Evolutionary conservation across 2,797 vertebrate genomes (phyloP), one percentile per base, ranked within the genome.

Genomic region (Melanotaenia nigrans): DNA sequence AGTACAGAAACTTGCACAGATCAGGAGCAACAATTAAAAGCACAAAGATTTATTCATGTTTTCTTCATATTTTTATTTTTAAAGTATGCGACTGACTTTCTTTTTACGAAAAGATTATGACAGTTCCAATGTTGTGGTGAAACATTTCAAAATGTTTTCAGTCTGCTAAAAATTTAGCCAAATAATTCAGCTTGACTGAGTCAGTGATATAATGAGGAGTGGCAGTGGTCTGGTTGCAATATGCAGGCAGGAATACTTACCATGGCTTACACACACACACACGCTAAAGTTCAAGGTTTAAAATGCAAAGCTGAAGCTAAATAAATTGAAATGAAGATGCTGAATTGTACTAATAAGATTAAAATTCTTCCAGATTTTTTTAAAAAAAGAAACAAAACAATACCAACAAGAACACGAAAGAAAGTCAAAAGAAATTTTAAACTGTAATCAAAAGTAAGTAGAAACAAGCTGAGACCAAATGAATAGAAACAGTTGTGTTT

Each of bases 71-170:
- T 82, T 1, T 61, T 62, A 9, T 18, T 22, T 59, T 73, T 61
- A 49, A 7, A 69, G 25, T 4, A 35, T 62, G 30, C 32, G 71
- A 38, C 25, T 38, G 12, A 16, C 16, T 10, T 38, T n/a, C 5
- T 5, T 67, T 32, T 55, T 69, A 59, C 73, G 54, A 81, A 75
- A 45, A 68, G 53, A 78, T 59, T 40, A 60, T 64, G 49, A 57
- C 61, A 5, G 35, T 85, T 79, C 79, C 54, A 47, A 11, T 73
- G 78, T 78, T 73, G 65, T 57, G 65, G 64, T 57, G 32, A 60
- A 87, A 84, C 32, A 68, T 35, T 79, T 84, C 65, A 86, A 88
- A 71, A 89, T 85, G 75, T 88, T 82, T 80, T n/a, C n/a, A n/a
- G n/a, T 85, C 64, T 51, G 70, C 69, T 62, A 3, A 75, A 78